These are phyloP conservation scores for Drosophila rubida DNA, from an alignment of 2,888 invertebrate genomes.

Conservation along the genomic window DNA sequence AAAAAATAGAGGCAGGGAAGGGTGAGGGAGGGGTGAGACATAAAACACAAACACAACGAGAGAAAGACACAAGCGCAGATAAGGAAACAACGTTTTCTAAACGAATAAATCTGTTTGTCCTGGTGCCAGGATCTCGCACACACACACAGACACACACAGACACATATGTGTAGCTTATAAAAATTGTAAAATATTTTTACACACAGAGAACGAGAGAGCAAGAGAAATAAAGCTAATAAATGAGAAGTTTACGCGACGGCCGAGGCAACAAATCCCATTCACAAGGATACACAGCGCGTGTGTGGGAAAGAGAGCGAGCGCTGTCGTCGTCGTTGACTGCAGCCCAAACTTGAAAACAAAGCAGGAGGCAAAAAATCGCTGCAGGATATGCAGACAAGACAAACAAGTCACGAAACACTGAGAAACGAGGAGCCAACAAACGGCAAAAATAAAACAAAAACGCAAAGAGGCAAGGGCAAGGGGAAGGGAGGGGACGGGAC, in stretches of 20 bases:
- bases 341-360: constrained; percentile 39
- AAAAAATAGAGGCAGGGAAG: constrained; percentile 30
- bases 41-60: constrained; percentile 56
- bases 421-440: constrained; percentile 27
- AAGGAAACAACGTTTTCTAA: constrained; percentile 78
- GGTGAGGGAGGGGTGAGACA: constrained; percentile 55
- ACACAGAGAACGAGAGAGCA: constrained; percentile 21
- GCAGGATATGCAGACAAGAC: constrained; percentile 81
- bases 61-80: constrained; percentile 55
- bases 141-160: constrained; percentile 31
- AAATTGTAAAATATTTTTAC: constrained; percentile 76
- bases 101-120: constrained; percentile 77
- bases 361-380: constrained; percentile 53
- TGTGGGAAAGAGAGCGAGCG: not conserved
- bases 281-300: constrained; percentile 48
- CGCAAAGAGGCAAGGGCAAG: constrained; percentile 17
- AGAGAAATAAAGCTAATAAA: constrained; percentile 71
- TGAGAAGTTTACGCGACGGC: constrained; percentile 76
- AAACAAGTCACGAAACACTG: constrained; percentile 73
- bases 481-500: constrained; percentile 9
- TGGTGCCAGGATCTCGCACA: constrained; percentile 66
- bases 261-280: constrained; percentile 71
- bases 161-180: constrained; percentile 38
- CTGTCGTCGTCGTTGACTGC: constrained; percentile 39
- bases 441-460: constrained; percentile 34